Evolutionary conservation across 2,113 vertebrate species (phyloP).

Genomic region (Macroglossus sobrinus): DNA sequence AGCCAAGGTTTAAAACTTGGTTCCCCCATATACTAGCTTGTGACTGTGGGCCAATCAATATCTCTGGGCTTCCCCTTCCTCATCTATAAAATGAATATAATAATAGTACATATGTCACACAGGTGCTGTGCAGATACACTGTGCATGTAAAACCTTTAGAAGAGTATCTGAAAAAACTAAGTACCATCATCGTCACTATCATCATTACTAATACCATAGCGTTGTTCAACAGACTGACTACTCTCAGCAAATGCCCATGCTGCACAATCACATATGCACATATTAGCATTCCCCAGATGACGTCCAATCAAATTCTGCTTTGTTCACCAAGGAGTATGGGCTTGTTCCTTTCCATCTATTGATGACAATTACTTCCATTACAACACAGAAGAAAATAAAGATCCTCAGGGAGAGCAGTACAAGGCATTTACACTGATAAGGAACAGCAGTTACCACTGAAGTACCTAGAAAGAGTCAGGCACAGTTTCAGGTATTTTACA

Average conservation of each 20-base stretch:
- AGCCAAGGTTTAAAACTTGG: background rate
- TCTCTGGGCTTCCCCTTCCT: background rate
- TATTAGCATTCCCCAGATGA: fast-evolving
- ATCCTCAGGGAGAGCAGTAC: background rate
- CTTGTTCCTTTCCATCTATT: background rate
- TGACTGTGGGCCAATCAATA: background rate
- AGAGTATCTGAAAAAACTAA: background rate
- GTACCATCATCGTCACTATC: too few relatives aligned
- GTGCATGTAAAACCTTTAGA: background rate
- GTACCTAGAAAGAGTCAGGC: background rate
- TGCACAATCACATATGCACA: fast-evolving
- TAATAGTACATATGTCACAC: background rate
- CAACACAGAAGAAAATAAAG: background rate
- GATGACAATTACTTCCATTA: too few relatives aligned
- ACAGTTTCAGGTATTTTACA: background rate
- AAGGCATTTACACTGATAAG: background rate
- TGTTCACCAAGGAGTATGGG: background rate
- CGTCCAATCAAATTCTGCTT: background rate
- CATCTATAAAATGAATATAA: background rate
- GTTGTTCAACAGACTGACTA: background rate
- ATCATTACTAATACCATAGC: background rate
- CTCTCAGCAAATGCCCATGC: background rate
- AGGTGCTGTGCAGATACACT: background rate
- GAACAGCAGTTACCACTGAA: background rate
- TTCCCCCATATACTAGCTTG: background rate